Percentiles rank a stretch among this genome's conserved stretches.
Conservation (phyloP, 2,888 invertebrate genomes). For the Julus scanicus region DNA sequence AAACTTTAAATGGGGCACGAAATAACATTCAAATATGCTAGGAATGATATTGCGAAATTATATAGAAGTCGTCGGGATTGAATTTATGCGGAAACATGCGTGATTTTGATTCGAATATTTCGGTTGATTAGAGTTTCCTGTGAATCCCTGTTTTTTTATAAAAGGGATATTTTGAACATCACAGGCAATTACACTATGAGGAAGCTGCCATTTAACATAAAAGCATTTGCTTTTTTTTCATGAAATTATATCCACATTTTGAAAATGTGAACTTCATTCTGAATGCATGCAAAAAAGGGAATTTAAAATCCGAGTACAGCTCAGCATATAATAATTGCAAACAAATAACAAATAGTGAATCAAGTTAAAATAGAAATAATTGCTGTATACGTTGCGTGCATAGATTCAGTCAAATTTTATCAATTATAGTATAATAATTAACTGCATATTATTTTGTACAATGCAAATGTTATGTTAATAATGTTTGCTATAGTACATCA, state of each 20-base stretch:
- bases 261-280: not conserved
- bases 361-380: too few relatives aligned
- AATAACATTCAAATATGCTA: not conserved
- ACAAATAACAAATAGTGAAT: too few relatives aligned
- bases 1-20: not conserved
- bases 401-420: too few relatives aligned
- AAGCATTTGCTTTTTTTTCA: not conserved
- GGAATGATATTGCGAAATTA: not conserved
- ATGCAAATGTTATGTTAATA: too few relatives aligned
- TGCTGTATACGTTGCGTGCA: too few relatives aligned
- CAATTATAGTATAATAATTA: too few relatives aligned
- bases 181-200: not conserved
- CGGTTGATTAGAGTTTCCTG: slow-evolving; percentile 39
- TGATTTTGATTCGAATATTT: slow-evolving; percentile 1
- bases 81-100: not conserved
- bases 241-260: not conserved
- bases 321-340: too few relatives aligned
- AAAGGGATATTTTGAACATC: not conserved
- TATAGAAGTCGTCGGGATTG: not conserved
- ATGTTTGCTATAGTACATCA: too few relatives aligned
- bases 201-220: not conserved
- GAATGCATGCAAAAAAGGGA: not conserved
- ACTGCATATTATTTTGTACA: too few relatives aligned
- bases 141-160: not conserved
- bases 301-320: not conserved